Percentiles rank a stretch among this genome's conserved stretches.
These are phyloP conservation scores for Willowsia nigromaculata DNA, from an alignment of 2,888 invertebrate genomes.

Conservation along the genomic window DNA sequence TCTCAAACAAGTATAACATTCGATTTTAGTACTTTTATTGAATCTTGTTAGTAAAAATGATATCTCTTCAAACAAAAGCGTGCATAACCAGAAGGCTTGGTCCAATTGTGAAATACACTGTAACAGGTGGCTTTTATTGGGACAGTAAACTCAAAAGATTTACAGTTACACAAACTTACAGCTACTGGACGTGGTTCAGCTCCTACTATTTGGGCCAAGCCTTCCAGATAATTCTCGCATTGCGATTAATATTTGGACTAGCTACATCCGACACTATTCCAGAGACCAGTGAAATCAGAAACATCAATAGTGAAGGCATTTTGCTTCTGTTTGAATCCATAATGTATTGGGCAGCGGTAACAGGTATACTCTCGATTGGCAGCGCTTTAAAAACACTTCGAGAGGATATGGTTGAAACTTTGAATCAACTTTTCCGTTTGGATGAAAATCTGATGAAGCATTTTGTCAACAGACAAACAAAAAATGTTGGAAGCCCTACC, in stretches of 20 bases:
- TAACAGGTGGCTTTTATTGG: slow-evolving; percentile 13
- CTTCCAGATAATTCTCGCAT: background rate
- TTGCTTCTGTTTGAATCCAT: background rate
- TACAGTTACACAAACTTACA: background rate
- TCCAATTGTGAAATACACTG: background rate
- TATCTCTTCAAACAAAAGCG: too few species aligned
- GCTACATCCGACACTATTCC: background rate
- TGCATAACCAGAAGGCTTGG: background rate
- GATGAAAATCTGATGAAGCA: background rate
- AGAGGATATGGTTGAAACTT: background rate
- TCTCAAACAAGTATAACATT: too few species aligned
- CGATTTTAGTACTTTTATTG: too few species aligned
- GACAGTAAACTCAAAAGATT: background rate
- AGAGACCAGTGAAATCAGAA: background rate
- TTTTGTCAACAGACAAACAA: background rate
- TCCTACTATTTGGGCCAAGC: background rate
- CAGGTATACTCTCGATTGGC: background rate
- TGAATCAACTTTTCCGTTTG: background rate
- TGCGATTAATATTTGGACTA: background rate
- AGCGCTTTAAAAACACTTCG: background rate
- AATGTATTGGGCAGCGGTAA: background rate
- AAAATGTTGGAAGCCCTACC: background rate
- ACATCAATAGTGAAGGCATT: background rate
- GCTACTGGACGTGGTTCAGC: background rate
- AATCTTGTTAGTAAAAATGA: too few species aligned